phyloP scores from a whole-genome alignment of 2,888 invertebrate genomes.

The Coleophora deauratella region DNA sequence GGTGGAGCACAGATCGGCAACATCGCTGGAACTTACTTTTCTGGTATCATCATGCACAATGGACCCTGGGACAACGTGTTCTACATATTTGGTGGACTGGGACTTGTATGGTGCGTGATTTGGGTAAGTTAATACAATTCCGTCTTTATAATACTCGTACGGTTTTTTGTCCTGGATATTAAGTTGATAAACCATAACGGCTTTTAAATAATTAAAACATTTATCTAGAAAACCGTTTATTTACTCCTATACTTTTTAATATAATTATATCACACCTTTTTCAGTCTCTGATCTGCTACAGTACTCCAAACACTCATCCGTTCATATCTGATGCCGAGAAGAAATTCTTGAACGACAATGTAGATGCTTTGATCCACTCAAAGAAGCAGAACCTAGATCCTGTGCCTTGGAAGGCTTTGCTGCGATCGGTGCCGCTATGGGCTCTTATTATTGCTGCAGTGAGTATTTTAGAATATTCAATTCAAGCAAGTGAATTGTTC shows the following conservation, averaged over 20 bases:
- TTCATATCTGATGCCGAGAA: conserved; percentile 70
- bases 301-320: conserved; percentile 69
- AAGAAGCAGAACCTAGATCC: conserved; percentile 62
- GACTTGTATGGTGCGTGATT: conserved; percentile 65
- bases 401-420: conserved; percentile 80
- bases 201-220: too few relatives aligned
- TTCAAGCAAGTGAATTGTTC: too few relatives aligned
- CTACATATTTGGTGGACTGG: conserved; percentile 71
- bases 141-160: too few relatives aligned
- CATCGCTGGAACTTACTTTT: conserved; percentile 59
- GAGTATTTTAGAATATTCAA: conserved; percentile 46
- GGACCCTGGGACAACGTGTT: conserved; percentile 74
- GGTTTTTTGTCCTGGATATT: too few relatives aligned
- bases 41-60: conserved; percentile 65
- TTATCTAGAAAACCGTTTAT: too few relatives aligned
- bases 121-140: conserved; percentile 44
- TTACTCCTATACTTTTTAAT: too few relatives aligned
- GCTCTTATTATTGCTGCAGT: conserved; percentile 81
- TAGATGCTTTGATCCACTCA: conserved; percentile 60
- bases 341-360: conserved; percentile 73
- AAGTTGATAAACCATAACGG: too few relatives aligned
- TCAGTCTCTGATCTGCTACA: conserved; percentile 61
- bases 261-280: too few relatives aligned
- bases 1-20: conserved; percentile 82
- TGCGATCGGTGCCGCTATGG: conserved; percentile 79